Evolutionary conservation across 2,888 invertebrate genomes (phyloP), one percentile per base, ranked within the genome.

Genomic region (Hoplodrina blanda): DNA sequence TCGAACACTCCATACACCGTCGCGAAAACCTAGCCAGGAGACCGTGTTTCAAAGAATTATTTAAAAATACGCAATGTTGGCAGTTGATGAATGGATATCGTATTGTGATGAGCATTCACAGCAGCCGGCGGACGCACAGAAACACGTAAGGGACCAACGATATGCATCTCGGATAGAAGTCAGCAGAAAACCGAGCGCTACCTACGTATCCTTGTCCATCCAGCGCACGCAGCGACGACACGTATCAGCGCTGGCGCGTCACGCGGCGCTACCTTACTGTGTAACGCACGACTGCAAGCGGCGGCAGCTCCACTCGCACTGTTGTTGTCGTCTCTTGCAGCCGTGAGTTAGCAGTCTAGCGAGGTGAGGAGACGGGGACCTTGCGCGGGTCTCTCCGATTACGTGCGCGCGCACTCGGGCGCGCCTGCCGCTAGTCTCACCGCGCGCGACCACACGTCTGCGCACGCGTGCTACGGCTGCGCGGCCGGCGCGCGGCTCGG

Each of bases 131-230:
- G 10, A 11, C 10, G 10, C 4, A 25, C 20, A 20, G 10, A n/a
- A n/a, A 52, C 5, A 20, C 10, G 4, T 46, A 0, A 52, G 2
- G 52, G 30, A 11, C 8, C 64, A 33, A 17, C 7, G 33, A 6
- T 6, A 33, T 15, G 30, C 15, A n/a, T 8, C 3, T 33, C 33
- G 33, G 25, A 15, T 19, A 13, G 19, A 11, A 25, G n/a, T 11
- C 4, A 37, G 6, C 5, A 41, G 49, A 15, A 17, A 15, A 30
- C 13, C 50, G 6, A 37, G 20, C 50, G 54, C 41, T 62, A 75
- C 74, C 20, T 78, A 75, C 74, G 30, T 53, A 55, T 71, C 59
- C n/a, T 55, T 71, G 50, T 77, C 71, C 74, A 77, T 77, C 44
- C 11, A 37, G 41, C 10, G 41, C 41, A 7, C 41, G 41, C 37